These are phyloP conservation scores for Syngnathus scovelli DNA, from an alignment of 2,113 vertebrate species.

Conservation along the genomic window DNA sequence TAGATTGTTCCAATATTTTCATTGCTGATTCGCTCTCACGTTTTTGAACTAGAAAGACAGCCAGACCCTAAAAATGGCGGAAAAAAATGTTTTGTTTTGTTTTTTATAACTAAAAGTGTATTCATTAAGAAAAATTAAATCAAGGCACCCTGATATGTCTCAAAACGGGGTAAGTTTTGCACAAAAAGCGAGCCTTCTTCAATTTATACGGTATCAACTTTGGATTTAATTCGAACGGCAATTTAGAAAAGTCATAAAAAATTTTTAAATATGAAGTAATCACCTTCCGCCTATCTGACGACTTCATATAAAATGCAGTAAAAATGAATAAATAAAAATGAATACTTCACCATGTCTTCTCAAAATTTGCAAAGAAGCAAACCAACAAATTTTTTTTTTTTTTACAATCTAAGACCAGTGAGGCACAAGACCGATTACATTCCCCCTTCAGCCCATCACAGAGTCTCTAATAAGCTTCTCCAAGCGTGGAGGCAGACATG, in stretches of 20 bases:
- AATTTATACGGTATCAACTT: background rate
- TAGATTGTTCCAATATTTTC: constrained; percentile 82
- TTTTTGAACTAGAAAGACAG: constrained; percentile 29
- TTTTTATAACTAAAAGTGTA: too few relatives aligned
- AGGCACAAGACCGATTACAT: constrained; percentile 23
- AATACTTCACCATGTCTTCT: too few relatives aligned
- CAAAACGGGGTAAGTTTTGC: too few relatives aligned
- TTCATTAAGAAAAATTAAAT: constrained; percentile 8
- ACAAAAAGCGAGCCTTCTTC: background rate
- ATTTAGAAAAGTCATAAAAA: background rate
- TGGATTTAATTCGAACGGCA: background rate
- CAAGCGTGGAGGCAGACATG: constrained; percentile 40
- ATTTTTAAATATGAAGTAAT: background rate
- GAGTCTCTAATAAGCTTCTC: constrained; percentile 61
- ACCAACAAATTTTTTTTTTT: background rate
- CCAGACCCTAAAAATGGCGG: too few relatives aligned
- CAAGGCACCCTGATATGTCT: constrained; percentile 24
- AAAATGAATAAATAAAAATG: background rate
- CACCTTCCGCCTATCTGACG: background rate
- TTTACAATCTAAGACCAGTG: constrained; percentile 24
- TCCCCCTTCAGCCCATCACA: constrained; percentile 56
- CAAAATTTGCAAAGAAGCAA: too few relatives aligned
- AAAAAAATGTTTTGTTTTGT: too few relatives aligned
- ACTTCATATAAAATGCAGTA: too few relatives aligned
- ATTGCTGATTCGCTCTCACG: constrained; percentile 61